A percentile compares a stretch with the other conserved stretches of the same genome.
Evolutionary conservation across 2,888 invertebrate species (phyloP).

Genomic region (Acanthococcus lagerstroemiae): DNA sequence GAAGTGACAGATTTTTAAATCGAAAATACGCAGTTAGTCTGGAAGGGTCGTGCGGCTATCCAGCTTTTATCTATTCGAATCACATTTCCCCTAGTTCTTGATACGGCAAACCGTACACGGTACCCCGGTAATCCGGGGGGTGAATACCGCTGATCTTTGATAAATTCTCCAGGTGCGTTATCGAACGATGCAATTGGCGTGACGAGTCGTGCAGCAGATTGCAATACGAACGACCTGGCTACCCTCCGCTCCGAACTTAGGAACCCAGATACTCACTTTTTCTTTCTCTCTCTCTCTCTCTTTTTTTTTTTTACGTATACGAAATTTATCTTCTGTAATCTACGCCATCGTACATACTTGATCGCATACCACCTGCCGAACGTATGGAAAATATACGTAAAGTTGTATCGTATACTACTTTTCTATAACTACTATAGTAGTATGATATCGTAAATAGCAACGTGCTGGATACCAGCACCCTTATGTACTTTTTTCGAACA

Average conservation of each 20-base stretch:
- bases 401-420: neutral
- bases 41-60: neutral
- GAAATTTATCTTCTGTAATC: neutral
- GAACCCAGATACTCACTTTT: too few species aligned
- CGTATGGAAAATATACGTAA: neutral
- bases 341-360: too few species aligned
- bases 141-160: neutral
- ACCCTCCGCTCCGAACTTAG: neutral
- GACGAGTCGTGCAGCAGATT: neutral
- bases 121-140: neutral
- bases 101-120: too few species aligned
- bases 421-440: too few species aligned
- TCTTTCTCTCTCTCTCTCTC: too few species aligned
- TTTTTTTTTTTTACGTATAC: neutral
- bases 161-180: neutral
- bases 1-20: neutral
- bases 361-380: neutral
- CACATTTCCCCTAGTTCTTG: neutral
- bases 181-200: neutral
- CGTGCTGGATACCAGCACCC: neutral
- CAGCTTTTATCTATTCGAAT: neutral
- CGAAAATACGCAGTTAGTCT: neutral
- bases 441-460: neutral
- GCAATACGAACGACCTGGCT: neutral
- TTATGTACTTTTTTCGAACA: neutral